phyloP scores from a whole-genome alignment of 1,140 invertebrate genomes.

The Drosophila santomea region DNA sequence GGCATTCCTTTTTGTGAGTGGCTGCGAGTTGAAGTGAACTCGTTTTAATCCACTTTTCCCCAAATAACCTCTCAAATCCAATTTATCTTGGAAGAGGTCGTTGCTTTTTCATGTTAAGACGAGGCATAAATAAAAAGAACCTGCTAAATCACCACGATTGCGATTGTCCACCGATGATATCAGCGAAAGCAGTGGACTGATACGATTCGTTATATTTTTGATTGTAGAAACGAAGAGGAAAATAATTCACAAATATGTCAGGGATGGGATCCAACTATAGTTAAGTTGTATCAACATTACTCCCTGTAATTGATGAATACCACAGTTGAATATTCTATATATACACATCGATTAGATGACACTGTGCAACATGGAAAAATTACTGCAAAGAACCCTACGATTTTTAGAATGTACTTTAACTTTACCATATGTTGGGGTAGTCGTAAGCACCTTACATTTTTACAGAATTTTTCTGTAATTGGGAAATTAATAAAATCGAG shows the following conservation, averaged over 20 bases:
- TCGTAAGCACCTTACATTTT: no score
- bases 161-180: constrained; percentile 6
- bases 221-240: not conserved
- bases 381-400: no score
- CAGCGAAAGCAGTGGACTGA: not conserved
- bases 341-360: no score
- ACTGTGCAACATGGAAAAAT: no score
- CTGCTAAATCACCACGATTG: constrained; percentile 20
- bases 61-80: not conserved
- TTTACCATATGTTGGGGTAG: no score
- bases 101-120: not conserved
- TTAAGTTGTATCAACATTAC: not conserved
- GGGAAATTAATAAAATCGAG: no score
- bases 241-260: not conserved
- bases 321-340: no score
- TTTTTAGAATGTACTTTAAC: no score
- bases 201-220: constrained; percentile 8
- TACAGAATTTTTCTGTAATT: no score
- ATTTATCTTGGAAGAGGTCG: not conserved
- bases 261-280: not conserved
- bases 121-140: constrained; percentile 5
- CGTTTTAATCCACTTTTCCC: not conserved
- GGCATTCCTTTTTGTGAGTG: no score
- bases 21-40: no score
- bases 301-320: no score